Conservation (phyloP, 2,113 vertebrate genomes). For the Neotragus pygmaeus region DNA sequence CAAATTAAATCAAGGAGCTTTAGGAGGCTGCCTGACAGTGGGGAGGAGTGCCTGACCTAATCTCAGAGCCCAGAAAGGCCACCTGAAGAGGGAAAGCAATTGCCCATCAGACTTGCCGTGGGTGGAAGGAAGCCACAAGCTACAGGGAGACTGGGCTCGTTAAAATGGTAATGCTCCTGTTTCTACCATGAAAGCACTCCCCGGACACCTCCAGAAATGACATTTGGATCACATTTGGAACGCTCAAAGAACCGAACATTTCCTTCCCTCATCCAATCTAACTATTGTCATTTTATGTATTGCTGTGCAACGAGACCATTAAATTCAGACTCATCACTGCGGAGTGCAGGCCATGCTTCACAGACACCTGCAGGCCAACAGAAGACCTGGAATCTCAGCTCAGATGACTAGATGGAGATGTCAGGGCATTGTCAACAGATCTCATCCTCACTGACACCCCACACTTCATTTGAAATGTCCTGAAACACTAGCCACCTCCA, state of each 20-base stretch:
- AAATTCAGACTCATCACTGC: not conserved
- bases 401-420: not conserved
- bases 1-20: conserved; percentile 71
- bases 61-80: conserved; percentile 66
- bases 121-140: conserved; percentile 75
- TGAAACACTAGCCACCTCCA: not conserved
- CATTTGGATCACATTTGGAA: conserved; percentile 48
- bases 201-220: conserved; percentile 58
- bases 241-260: conserved; percentile 29
- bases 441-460: not conserved
- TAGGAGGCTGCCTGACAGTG: conserved; percentile 60
- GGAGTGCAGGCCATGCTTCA: not conserved
- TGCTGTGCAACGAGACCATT: not conserved
- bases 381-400: not conserved
- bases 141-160: conserved; percentile 70
- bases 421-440: not conserved
- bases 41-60: conserved; percentile 69
- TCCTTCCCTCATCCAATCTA: conserved; percentile 37
- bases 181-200: conserved; percentile 39
- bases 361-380: not conserved
- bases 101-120: conserved; percentile 64
- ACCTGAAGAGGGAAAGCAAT: conserved; percentile 72
- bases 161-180: conserved; percentile 64
- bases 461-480: not conserved
- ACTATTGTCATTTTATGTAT: conserved; percentile 46